Evolutionary conservation across 2,888 invertebrate species (phyloP).

Genomic region (Nowickia ferox): DNA sequence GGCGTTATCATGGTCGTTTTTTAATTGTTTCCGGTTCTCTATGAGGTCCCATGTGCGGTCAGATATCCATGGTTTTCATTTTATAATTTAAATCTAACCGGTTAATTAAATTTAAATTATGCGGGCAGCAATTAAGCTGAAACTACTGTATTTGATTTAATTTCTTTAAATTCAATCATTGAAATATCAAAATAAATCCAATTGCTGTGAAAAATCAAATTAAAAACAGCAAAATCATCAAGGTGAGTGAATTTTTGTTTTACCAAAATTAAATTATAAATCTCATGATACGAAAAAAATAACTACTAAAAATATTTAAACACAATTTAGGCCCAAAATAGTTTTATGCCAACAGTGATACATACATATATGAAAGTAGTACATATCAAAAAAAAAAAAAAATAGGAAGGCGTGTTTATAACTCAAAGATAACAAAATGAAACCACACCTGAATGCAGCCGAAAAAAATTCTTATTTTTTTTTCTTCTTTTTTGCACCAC

Average conservation of each 20-base stretch:
- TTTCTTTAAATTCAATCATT: no score
- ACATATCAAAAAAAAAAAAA: slow-evolving; percentile 5
- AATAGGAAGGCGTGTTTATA: slow-evolving; percentile 67
- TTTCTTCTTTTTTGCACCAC: not conserved
- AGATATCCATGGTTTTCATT: no score
- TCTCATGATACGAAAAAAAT: not conserved
- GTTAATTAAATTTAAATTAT: no score
- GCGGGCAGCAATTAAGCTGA: no score
- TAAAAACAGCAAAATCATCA: slow-evolving; percentile 58
- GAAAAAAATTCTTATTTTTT: not conserved
- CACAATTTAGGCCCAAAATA: not conserved
- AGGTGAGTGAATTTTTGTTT: slow-evolving; percentile 34
- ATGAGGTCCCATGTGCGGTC: no score
- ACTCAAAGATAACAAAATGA: slow-evolving; percentile 65
- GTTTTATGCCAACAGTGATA: no score
- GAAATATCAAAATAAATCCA: slow-evolving; percentile 43
- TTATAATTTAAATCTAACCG: no score
- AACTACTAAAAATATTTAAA: not conserved
- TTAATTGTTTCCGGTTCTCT: no score
- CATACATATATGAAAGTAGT: not conserved
- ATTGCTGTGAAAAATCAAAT: slow-evolving; percentile 53
- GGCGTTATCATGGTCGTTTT: no score
- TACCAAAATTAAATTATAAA: slow-evolving; percentile 11
- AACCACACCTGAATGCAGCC: slow-evolving; percentile 67
- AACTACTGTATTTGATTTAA: no score